Evolutionary conservation across 2,113 vertebrate genomes (phyloP), one percentile per base, ranked within the genome.

Genomic region (Numida meleagris): DNA sequence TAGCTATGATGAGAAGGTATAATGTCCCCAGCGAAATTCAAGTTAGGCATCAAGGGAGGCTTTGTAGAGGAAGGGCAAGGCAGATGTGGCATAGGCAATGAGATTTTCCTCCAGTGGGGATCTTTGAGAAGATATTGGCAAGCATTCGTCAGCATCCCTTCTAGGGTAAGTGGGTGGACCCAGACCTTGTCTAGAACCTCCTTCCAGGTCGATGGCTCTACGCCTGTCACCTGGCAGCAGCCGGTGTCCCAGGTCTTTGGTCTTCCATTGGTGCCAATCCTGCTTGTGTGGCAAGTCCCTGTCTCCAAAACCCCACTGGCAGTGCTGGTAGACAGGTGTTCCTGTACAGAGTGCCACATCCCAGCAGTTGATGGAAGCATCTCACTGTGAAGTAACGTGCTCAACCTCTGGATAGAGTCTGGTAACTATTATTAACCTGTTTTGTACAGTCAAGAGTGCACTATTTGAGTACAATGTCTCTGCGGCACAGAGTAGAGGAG

Each of bases 271-370:
- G 7, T 62, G 33, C n/a, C 65, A 24, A 6, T 19, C 11, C 16
- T 50, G 43, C 33, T 67, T 14, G 4, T 16, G 16, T 36, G 34
- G 43, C 57, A 21, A 42, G 38, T 24, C 58, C 20, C 9, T 67
- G 17, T 27, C 46, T 43, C 71, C 12, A 31, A 8, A 36, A 12
- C 42, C 1, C 0, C 31, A 45, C 27, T 2, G 4, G 11, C 9
- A 27, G 71, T 12, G 8, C 15, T 58, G 57, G 75, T 12, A n/a
- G 38, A 24, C 31, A 71, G 43, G 43, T 0, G 0, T 62, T 34
- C 33, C 8, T 3, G 7, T 0, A 0, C 20, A 19, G 57, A 16
- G 21, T 67, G 43, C 18, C 23, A 14, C 59, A 21, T 43, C 7
- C 24, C 53, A 20, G 45, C 6, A 8, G 20, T 31, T 10, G 10